These are phyloP conservation scores for Pristionchus mayeri DNA, from an alignment of 2,888 invertebrate genomes.

Conservation along the genomic window DNA sequence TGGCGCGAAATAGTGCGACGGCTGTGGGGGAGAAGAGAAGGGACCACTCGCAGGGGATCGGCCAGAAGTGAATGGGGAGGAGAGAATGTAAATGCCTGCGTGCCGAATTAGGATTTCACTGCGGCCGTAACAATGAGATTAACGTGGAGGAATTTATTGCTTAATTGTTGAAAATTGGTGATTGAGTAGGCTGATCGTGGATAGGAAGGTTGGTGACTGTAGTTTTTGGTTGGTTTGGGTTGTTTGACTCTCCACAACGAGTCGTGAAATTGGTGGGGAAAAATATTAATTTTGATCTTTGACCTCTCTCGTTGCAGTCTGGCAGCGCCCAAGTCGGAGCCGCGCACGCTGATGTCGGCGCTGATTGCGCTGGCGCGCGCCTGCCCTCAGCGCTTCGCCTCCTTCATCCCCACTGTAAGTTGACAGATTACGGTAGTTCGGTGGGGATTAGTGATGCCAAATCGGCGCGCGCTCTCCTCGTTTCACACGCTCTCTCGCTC, in stretches of 20 bases:
- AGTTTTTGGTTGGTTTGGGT: no score
- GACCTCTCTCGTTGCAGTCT: background rate
- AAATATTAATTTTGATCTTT: background rate
- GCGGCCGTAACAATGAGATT: no score
- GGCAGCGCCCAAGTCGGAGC: background rate
- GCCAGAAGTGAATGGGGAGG: background rate
- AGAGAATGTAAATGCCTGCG: background rate
- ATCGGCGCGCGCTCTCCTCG: no score
- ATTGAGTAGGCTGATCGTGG: no score
- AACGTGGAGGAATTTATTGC: no score
- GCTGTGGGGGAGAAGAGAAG: background rate
- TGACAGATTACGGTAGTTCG: background rate
- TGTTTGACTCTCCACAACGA: no score
- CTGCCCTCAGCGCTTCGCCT: constrained; percentile 15
- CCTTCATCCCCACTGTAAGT: constrained; percentile 38
- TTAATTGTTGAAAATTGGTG: no score
- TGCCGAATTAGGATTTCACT: background rate
- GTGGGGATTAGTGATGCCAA: background rate
- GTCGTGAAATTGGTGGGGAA: background rate
- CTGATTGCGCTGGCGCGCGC: constrained; percentile 32
- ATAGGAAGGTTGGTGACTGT: no score
- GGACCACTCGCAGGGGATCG: background rate
- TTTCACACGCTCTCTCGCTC: background rate
- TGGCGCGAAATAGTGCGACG: background rate
- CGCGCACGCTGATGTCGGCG: constrained; percentile 29